These are phyloP conservation scores for Metallyticus violacea DNA, from an alignment of 2,888 invertebrate species.

Conservation along the genomic window DNA sequence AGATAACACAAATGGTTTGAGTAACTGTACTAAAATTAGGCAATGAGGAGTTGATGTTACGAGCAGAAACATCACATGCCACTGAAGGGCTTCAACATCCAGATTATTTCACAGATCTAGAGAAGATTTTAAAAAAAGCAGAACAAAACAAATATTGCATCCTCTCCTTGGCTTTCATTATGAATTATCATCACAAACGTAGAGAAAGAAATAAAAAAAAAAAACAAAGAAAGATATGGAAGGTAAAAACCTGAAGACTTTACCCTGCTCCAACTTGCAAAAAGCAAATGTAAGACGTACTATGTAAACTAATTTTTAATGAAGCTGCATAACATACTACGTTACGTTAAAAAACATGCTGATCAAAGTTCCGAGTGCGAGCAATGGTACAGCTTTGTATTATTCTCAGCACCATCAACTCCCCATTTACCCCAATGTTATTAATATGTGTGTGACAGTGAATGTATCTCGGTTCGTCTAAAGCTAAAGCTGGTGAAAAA, in stretches of 20 bases:
- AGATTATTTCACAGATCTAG: neutral
- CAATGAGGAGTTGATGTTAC: slow-evolving; percentile 17
- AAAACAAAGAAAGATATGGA: slow-evolving; percentile 11
- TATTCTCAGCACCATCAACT: slow-evolving; percentile 21
- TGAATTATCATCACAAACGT: neutral
- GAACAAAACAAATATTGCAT: neutral
- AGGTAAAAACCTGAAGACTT: slow-evolving; percentile 7
- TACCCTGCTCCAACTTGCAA: slow-evolving; percentile 8
- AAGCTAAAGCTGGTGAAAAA: slow-evolving; percentile 36
- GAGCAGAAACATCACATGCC: neutral
- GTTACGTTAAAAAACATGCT: slow-evolving; percentile 12
- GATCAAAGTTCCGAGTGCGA: neutral
- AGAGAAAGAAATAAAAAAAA: neutral
- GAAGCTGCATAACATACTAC: slow-evolving; percentile 8
- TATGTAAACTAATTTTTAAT: slow-evolving; percentile 12
- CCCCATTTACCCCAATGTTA: slow-evolving; percentile 18
- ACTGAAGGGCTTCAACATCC: neutral
- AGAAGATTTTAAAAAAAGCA: neutral
- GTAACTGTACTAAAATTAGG: slow-evolving; percentile 7
- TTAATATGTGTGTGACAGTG: slow-evolving; percentile 19
- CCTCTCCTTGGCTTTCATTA: neutral
- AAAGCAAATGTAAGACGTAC: slow-evolving; percentile 5
- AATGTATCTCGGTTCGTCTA: slow-evolving; percentile 29
- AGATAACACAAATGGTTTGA: slow-evolving; percentile 1
- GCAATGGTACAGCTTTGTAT: neutral